Conservation (phyloP, 2,888 invertebrate genomes). For the Drosophila birchii region DNA sequence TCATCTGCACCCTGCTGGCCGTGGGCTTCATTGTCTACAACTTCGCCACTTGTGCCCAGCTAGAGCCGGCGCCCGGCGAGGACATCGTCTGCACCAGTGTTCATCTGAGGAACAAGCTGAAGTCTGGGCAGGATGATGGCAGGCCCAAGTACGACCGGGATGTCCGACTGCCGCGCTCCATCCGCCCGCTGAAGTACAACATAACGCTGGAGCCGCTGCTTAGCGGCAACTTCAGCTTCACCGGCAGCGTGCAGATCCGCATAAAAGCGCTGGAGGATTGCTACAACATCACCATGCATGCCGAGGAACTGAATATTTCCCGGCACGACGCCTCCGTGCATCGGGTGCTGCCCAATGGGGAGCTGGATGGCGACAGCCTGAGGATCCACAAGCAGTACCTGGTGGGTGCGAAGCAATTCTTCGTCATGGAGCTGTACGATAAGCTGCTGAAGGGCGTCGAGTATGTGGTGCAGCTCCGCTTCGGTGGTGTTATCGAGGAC, state of each 20-base stretch:
- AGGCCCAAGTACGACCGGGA: constrained; percentile 85
- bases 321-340: constrained; percentile 86
- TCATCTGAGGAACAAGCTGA: constrained; percentile 64
- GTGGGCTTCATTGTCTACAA: constrained; percentile 92
- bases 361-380: constrained; percentile 38
- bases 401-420: constrained; percentile 83
- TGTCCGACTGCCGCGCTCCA: constrained; percentile 89
- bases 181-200: constrained; percentile 89
- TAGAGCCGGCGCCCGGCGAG: constrained; percentile 71
- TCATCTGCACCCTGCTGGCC: constrained; percentile 88
- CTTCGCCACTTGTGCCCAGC: constrained; percentile 88
- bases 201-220: constrained; percentile 90
- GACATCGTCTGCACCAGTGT: constrained; percentile 79
- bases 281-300: constrained; percentile 90
- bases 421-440: constrained; percentile 88
- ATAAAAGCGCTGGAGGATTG: constrained; percentile 86
- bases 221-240: constrained; percentile 91
- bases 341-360: constrained; percentile 43
- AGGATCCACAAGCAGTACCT: constrained; percentile 85
- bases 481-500: constrained; percentile 90
- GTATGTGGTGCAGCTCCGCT: constrained; percentile 89
- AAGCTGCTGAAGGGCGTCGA: constrained; percentile 86
- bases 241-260: constrained; percentile 88
- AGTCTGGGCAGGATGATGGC: constrained; percentile 40
- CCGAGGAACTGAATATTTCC: constrained; percentile 88